Conservation (phyloP, 1,140 invertebrate genomes). For the Listronotus bonariensis region DNA sequence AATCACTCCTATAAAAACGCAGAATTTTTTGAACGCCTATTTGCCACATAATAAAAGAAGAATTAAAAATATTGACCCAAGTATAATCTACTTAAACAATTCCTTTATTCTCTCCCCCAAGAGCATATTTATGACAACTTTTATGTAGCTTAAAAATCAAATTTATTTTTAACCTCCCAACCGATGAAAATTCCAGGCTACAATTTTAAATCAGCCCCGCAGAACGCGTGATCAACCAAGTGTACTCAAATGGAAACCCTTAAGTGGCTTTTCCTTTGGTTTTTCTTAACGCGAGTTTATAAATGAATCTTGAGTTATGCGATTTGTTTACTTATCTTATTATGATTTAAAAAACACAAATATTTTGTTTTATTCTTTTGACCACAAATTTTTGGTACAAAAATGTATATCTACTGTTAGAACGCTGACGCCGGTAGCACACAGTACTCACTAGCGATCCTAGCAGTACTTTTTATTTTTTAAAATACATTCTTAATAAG, state of each 20-base stretch:
- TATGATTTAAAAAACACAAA: not conserved
- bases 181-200: conserved; percentile 30
- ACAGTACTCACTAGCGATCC: too few relatives aligned
- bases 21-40: not conserved
- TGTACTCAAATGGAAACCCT: conserved; percentile 45
- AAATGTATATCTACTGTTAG: too few relatives aligned
- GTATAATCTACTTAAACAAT: conserved; percentile 34
- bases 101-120: conserved; percentile 30
- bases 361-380: too few relatives aligned
- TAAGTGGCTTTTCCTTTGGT: conserved; percentile 50
- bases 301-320: conserved; percentile 34
- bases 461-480: too few relatives aligned
- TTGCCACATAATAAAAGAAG: conserved; percentile 22
- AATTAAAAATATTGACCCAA: conserved; percentile 22
- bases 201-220: conserved; percentile 32
- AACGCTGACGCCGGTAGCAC: too few relatives aligned
- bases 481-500: too few relatives aligned
- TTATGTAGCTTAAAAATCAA: conserved; percentile 42
- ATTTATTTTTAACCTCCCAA: conserved; percentile 39
- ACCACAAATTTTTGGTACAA: too few relatives aligned
- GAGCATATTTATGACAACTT: conserved; percentile 35
- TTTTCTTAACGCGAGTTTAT: conserved; percentile 38
- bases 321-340: conserved; percentile 33
- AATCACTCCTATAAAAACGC: too few relatives aligned
- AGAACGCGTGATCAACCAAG: conserved; percentile 40